Conservation (phyloP, 2,888 invertebrate genomes). For the Acanthosoma haemorrhoidale region DNA sequence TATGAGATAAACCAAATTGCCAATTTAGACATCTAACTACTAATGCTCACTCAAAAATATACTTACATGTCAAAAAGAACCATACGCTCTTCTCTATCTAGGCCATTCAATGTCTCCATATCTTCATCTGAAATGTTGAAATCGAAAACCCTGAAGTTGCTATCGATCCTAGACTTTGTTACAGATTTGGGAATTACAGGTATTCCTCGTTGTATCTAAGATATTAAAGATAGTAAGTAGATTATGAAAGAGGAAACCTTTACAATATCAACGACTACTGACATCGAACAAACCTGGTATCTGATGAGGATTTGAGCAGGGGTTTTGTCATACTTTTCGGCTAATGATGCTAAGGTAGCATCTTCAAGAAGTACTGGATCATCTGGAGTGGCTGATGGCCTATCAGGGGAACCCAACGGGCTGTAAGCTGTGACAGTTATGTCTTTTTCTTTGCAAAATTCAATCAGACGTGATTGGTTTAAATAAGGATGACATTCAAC, state of each 20-base stretch:
- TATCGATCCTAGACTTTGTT: constrained; percentile 38
- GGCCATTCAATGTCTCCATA: constrained; percentile 36
- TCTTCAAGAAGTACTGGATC: constrained; percentile 44
- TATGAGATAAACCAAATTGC: no score
- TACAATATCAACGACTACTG: no score
- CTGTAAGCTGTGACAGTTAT: constrained; percentile 50
- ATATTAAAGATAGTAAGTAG: background rate
- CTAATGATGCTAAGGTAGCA: constrained; percentile 57
- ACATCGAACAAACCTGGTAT: no score
- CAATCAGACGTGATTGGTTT: constrained; percentile 47
- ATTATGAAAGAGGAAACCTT: no score
- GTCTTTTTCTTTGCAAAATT: constrained; percentile 47
- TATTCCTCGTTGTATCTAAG: constrained; percentile 40
- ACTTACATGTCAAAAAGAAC: constrained; percentile 35
- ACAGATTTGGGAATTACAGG: constrained; percentile 42
- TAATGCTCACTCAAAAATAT: background rate
- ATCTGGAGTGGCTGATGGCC: constrained; percentile 43
- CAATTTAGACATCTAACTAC: no score
- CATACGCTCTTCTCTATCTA: constrained; percentile 35
- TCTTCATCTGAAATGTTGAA: constrained; percentile 39
- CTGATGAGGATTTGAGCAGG: constrained; percentile 65
- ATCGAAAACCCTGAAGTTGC: constrained; percentile 41
- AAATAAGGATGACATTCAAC: constrained; percentile 51
- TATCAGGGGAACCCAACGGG: constrained; percentile 49
- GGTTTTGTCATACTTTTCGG: constrained; percentile 59